Conservation (phyloP, 2,113 vertebrate species). For the Phyllopteryx taeniolatus region DNA sequence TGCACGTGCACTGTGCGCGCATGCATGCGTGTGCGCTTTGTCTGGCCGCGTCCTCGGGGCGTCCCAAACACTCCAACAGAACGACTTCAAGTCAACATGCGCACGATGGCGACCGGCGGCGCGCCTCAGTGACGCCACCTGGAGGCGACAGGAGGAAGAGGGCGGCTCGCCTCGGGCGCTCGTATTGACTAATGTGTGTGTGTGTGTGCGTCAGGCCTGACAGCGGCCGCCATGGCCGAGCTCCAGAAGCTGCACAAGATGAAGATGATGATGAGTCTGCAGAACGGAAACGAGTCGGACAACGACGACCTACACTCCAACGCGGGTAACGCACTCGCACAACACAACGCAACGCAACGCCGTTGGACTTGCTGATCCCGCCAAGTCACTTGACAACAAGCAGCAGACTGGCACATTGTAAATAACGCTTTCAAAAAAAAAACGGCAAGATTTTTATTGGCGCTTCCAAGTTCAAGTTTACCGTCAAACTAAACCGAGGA, state of each 20-base stretch:
- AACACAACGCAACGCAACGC: background rate
- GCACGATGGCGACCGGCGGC: conserved; percentile 23
- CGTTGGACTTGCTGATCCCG: background rate
- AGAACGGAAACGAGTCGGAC: conserved; percentile 69
- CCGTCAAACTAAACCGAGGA: no score
- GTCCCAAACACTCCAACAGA: conserved; percentile 34
- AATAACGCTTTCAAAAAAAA: no score
- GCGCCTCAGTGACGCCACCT: background rate
- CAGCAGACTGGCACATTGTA: no score
- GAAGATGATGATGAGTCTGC: conserved; percentile 73
- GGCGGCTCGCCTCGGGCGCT: background rate
- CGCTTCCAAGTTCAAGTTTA: no score
- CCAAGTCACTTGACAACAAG: no score
- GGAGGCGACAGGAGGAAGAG: background rate
- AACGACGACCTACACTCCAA: conserved; percentile 69
- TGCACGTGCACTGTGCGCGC: conserved; percentile 1
- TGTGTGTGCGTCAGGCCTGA: conserved; percentile 52
- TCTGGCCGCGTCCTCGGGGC: conserved; percentile 26
- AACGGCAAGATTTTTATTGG: no score
- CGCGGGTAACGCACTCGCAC: conserved; percentile 48
- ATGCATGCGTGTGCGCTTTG: conserved; percentile 20
- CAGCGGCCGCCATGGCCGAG: conserved; percentile 67
- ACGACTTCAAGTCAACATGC: conserved; percentile 42
- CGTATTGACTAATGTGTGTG: conserved; percentile 21
- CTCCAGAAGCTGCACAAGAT: conserved; percentile 71